Evolutionary conservation across 2,888 invertebrate species (phyloP), one percentile per base, ranked within the genome.

Genomic region (Platypus cylindrus): DNA sequence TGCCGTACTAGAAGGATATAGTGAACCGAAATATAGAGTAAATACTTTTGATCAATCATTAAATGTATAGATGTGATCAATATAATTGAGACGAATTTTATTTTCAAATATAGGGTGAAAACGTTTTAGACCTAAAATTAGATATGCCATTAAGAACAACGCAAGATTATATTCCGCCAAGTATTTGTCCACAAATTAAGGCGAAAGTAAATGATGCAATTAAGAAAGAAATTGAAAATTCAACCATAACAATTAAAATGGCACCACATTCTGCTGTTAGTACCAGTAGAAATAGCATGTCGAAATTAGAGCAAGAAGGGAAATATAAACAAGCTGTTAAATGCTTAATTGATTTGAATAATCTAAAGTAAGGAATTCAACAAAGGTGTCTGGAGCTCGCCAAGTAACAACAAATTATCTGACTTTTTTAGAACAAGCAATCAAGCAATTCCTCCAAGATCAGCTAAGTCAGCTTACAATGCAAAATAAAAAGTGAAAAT

Each of bases 121-220:
- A 83, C 63, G 73, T 86, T 41, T 63, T 86, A 45, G 71, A 75
- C 50, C 66, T 86, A 45, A 73, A 78, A 50, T 65, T 86, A 44
- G 78, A 84, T 52, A 73, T 81, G 68, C 80, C 83, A 24, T 71
- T 76, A 32, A 59, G 80, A 52, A 84, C 84, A 36, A 85, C 85
- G 1, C 65, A 79, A 48, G 73, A 78, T 50, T 85, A 85, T 62
- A 71, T 71, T 43, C 73, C 73, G 25, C 81, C 81, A 1, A 63
- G 66, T 1, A 71, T 79, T 30, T 78, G 79, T n/a, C 79, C 81
- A 1, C 71, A 74, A 37, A 72, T 81, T 39, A 75, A 77, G 53
- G 79, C 75, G 4, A 71, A 73, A 12, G 64, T 76, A 12, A 69
- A 71, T 40, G 72, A 71, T 40, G 71, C 74, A 22, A 62, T 76